These are phyloP conservation scores for Drosophila melanica DNA, from an alignment of 1,140 invertebrate species.

Conservation along the genomic window DNA sequence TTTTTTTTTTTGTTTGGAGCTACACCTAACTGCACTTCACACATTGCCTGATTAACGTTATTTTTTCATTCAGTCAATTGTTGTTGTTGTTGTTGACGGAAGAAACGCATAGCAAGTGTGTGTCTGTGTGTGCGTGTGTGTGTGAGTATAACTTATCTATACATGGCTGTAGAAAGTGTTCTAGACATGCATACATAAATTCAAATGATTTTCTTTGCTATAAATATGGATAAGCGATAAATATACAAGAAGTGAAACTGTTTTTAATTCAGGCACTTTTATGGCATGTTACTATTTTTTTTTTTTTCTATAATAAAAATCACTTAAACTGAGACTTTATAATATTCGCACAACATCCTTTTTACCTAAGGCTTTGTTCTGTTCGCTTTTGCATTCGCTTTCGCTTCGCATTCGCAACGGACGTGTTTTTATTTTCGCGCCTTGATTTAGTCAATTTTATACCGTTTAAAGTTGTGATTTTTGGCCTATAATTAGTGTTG, in stretches of 20 bases:
- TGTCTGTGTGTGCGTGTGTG: neutral
- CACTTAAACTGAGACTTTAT: no score
- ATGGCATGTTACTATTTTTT: neutral
- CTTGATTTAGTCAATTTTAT: no score
- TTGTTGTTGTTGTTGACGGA: constrained; percentile 6
- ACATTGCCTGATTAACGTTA: constrained; percentile 35
- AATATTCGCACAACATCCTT: no score
- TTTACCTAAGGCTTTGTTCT: no score
- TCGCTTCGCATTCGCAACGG: no score
- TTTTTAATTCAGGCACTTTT: neutral
- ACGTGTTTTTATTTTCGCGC: no score
- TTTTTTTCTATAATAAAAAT: neutral
- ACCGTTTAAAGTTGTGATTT: no score
- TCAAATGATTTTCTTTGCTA: neutral
- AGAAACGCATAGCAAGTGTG: constrained; percentile 19
- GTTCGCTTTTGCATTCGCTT: no score
- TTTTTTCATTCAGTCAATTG: constrained; percentile 16
- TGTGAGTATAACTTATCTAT: neutral
- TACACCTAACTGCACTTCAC: constrained; percentile 23
- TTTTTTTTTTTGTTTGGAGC: constrained; percentile 6
- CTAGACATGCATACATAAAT: constrained; percentile 28
- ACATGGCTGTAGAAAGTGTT: constrained; percentile 60
- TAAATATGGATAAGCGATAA: neutral
- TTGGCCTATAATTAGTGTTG: no score
- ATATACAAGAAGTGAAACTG: constrained; percentile 24